A percentile compares a stretch with the other conserved stretches of the same genome.
These are phyloP conservation scores for Eustalomyia histrio DNA, from an alignment of 2,888 invertebrate species.

Conservation along the genomic window DNA sequence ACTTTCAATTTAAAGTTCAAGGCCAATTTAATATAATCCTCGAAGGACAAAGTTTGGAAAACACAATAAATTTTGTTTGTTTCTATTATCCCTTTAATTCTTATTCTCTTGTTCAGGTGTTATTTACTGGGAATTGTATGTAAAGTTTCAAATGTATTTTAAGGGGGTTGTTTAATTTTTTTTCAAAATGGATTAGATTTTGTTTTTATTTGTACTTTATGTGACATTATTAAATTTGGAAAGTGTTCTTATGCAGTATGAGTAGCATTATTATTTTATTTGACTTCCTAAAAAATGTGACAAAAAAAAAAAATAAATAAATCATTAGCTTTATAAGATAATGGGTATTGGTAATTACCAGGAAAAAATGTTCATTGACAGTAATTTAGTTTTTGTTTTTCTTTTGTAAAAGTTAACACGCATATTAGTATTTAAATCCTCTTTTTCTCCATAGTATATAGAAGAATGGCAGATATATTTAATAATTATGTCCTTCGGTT, in stretches of 20 bases:
- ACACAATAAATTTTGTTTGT: slow-evolving; percentile 4
- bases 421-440: not conserved
- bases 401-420: not conserved
- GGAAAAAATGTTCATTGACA: not conserved
- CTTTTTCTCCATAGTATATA: not conserved
- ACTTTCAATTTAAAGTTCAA: slow-evolving; percentile 61
- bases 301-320: not conserved
- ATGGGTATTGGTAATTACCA: not conserved
- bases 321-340: not conserved
- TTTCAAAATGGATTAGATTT: not conserved
- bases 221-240: not conserved
- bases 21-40: slow-evolving; percentile 48
- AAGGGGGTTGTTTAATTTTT: not conserved
- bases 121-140: not conserved
- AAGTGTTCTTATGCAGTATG: not conserved
- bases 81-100: not conserved
- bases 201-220: not conserved
- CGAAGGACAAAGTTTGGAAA: slow-evolving; percentile 17
- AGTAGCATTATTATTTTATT: not conserved
- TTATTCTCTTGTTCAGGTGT: slow-evolving; percentile 16
- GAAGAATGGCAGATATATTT: no score
- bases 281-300: not conserved
- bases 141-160: not conserved
- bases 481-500: no score
- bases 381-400: not conserved